Evolutionary conservation across 2,113 vertebrate genomes (phyloP).

Genomic region (Chloropsis hardwickii): DNA sequence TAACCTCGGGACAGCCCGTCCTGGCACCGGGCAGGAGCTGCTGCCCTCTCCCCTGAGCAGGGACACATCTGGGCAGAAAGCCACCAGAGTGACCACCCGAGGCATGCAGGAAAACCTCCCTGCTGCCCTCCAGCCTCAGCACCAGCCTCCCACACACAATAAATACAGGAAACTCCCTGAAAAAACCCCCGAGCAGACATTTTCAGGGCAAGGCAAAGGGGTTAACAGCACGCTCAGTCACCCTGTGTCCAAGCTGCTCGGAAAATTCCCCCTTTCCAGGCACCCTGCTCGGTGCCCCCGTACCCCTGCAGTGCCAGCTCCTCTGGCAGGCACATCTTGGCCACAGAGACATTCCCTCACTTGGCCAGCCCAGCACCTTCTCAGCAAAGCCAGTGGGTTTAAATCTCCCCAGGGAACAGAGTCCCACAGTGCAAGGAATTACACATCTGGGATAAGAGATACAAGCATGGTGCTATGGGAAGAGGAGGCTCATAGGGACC

Average conservation of each 20-base stretch:
- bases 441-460: rapidly evolving
- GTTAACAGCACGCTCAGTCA: rapidly evolving
- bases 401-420: background rate
- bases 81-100: rapidly evolving
- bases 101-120: background rate
- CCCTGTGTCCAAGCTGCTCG: rapidly evolving
- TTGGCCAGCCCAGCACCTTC: rapidly evolving
- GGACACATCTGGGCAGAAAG: background rate
- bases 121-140: rapidly evolving
- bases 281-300: rapidly evolving
- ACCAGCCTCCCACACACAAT: background rate
- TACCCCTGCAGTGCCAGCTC: background rate
- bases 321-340: background rate
- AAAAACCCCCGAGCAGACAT: background rate
- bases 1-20: rapidly evolving
- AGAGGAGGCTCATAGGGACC: background rate
- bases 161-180: background rate
- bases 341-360: background rate
- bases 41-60: background rate
- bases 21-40: background rate
- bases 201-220: background rate
- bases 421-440: rapidly evolving
- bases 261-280: background rate
- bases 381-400: rapidly evolving
- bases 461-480: rapidly evolving